These are phyloP conservation scores for Chloroceryle aenea DNA, from an alignment of 2,113 vertebrate genomes.

Conservation along the genomic window DNA sequence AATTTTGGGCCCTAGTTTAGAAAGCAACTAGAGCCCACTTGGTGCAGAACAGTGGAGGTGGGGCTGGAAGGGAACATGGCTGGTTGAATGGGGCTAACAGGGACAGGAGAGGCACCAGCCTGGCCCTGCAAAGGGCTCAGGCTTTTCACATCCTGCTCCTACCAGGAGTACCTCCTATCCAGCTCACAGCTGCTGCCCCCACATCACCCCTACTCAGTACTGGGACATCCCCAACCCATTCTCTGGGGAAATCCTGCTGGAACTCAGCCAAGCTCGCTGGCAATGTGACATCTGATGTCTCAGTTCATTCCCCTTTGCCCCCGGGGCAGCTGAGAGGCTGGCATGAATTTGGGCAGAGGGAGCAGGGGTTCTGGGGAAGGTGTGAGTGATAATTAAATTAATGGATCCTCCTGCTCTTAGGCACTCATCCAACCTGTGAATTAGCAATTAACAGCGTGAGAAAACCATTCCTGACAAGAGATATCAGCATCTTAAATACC, in stretches of 20 bases:
- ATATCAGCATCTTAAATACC: constrained; percentile 8
- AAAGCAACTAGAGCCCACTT: neutral
- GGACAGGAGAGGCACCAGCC: neutral
- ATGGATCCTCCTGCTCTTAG: constrained; percentile 38
- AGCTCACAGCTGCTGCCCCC: neutral
- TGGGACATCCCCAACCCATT: neutral
- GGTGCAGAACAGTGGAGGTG: neutral
- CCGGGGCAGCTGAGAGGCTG: neutral
- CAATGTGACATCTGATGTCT: neutral
- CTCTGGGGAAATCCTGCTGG: neutral
- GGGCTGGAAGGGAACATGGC: neutral
- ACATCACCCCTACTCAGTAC: neutral
- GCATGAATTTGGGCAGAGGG: neutral
- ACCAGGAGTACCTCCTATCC: neutral
- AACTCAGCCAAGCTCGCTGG: neutral
- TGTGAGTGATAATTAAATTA: constrained; percentile 59
- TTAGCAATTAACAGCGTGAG: constrained; percentile 42
- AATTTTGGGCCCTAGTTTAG: neutral
- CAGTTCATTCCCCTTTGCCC: neutral
- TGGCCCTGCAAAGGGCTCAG: neutral
- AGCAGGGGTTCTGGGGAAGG: neutral
- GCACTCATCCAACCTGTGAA: constrained; percentile 36
- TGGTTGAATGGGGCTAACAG: neutral
- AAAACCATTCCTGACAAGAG: constrained; percentile 25
- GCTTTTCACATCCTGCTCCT: neutral